Evolutionary conservation across 2,888 invertebrate genomes (phyloP), one percentile per base, ranked within the genome.

Genomic region (Lumbricus terrestris): DNA sequence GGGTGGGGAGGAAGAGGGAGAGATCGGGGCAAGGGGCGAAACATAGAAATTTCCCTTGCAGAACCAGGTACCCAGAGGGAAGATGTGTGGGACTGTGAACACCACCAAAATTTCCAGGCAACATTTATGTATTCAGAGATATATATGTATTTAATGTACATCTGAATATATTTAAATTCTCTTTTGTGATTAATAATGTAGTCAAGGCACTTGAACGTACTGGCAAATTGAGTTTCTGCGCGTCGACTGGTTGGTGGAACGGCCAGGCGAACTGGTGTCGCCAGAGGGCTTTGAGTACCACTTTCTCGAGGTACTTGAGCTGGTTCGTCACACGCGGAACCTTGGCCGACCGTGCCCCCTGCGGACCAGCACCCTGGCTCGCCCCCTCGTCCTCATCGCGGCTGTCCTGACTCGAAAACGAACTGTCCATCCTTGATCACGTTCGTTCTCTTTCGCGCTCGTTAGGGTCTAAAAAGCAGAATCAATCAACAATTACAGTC

Each of bases 181-280:
- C 47, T 0, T 3, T 16, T 47, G 20, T n/a, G n/a, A n/a, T 69
- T 5, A 23, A 23, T n/a, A 47, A 6, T 23, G 47, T 23, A 47
- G 47, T 47, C 5, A 47, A 69, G 11, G n/a, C n/a, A n/a, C 69
- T 29, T 69, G 11, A n/a, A 69, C 69, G 1, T 69, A 98, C 98
- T 93, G 98, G 99, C 94, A 99, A 96, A 95, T 97, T 97, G 92
- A 99, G 96, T 96, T 98, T 98, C 94, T 97, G 97, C 90, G 99
- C 97, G 96, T 99, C 99, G 91, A 99, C 99, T 90, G 99, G 99
- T 95, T 97, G 97, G 93, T 98, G 97, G 95, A 99, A 99, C 90
- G 99, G 99, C 99, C 99, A 99, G 88, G 99, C 97, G 96, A 98
- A 98, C 95, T 98, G 97, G 95, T 99, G 99, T 96, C 98, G 99